Evolutionary conservation across 2,113 vertebrate genomes (phyloP), one percentile per base, ranked within the genome.

Genomic region (Chloropsis cyanopogon): DNA sequence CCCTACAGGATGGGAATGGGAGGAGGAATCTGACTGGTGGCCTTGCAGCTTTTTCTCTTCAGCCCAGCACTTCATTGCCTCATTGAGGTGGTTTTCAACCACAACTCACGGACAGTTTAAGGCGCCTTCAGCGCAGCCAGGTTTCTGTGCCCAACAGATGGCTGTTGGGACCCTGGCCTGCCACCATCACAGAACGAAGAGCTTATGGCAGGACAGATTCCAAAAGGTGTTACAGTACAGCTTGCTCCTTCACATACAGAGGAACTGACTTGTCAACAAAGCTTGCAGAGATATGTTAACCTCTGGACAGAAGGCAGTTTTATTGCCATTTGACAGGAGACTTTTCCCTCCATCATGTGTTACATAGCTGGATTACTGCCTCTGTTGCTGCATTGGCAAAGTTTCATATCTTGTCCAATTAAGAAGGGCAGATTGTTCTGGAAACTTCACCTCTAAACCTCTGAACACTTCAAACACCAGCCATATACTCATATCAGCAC

Each of bases 121-220:
- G 4, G 37, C 18, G 53, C 14, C 37, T n/a, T 53, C 71, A 26
- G 44, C 0, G 0, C 1, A 1, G 57, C 2, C 8, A 54, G n/a
- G 12, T 35, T 42, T 28, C 46, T 21, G 26, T 35, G n/a, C 35
- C 41, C 19, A 41, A 24, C 50, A 82, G 81, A 17, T 0, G 2
- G 60, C 42, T 54, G 10, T 7, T 26, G 35, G 59, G 52, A 61
- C 17, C n/a, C 61, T 42, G 54, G 26, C 44, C 41, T 4, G 4
- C 1, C 2, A 21, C 10, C 70, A 14, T 47, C 9, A 2, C 37
- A 42, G 26, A 44, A 29, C 3, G 3, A 42, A 64, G 61, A 73
- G 35, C 41, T 86, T 17, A 6, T 4, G 3, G 57, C 19, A 47
- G 35, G 46, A 41, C 25, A 52, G 31, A 46, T 71, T 71, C 64